These are phyloP conservation scores for Nezara viridula DNA, from an alignment of 2,888 invertebrate genomes.

Conservation along the genomic window DNA sequence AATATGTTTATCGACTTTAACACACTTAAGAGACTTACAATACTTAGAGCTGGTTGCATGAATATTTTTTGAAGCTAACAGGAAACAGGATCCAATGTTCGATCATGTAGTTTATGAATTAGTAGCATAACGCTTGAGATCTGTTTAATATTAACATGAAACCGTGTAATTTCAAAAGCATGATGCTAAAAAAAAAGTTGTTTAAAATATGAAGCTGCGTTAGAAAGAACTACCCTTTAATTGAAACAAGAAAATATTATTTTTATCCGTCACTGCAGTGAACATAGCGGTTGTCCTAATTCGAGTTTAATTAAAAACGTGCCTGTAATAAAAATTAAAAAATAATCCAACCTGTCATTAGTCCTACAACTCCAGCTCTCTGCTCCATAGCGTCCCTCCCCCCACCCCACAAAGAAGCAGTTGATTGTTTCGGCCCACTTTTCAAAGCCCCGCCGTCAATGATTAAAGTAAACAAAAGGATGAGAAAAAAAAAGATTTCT, in stretches of 20 bases:
- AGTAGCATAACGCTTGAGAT: not conserved
- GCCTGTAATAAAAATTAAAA: not conserved
- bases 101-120: not conserved
- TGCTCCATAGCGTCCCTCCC: not conserved
- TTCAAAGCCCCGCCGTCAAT: not conserved
- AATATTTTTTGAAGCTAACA: too few relatives aligned
- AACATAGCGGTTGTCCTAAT: not conserved
- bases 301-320: conserved; percentile 1
- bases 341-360: not conserved
- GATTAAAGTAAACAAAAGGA: not conserved
- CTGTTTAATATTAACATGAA: not conserved
- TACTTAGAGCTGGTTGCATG: too few relatives aligned
- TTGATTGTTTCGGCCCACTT: not conserved
- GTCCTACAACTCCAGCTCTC: not conserved
- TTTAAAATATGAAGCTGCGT: not conserved
- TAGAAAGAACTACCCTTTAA: not conserved
- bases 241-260: not conserved
- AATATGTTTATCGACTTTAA: too few relatives aligned
- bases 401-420: not conserved
- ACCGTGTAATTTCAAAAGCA: not conserved
- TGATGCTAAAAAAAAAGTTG: not conserved
- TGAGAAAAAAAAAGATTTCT: not conserved
- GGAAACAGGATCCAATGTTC: not conserved
- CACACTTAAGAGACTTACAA: too few relatives aligned
- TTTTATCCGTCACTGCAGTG: not conserved